phyloP scores from a whole-genome alignment of 2,888 invertebrate species.

The Oegoconia quadripuncta region DNA sequence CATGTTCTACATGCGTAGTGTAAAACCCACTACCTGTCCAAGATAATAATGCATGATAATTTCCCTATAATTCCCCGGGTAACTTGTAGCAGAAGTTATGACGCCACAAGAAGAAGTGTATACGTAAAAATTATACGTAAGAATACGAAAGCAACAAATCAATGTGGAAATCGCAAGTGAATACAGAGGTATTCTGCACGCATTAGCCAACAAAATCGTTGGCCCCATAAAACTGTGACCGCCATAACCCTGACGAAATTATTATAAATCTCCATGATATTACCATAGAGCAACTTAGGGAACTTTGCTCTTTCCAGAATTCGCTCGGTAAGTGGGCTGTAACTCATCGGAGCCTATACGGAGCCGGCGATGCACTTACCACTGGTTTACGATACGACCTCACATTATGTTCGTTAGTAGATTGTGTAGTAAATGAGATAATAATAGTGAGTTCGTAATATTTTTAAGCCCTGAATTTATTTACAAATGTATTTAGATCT shows the following conservation, averaged over 20 bases:
- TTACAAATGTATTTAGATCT: no score
- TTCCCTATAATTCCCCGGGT: no score
- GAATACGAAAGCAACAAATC: slow-evolving; percentile 3
- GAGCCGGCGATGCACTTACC: slow-evolving; percentile 40
- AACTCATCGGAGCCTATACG: slow-evolving; percentile 59
- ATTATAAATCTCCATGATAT: slow-evolving; percentile 78
- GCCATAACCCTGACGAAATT: slow-evolving; percentile 62
- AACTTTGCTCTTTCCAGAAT: slow-evolving; percentile 70
- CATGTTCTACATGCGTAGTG: no score
- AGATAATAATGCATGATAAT: no score
- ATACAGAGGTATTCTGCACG: slow-evolving; percentile 45
- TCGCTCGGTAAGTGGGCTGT: slow-evolving; percentile 71
- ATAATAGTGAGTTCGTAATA: no score
- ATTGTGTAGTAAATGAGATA: no score
- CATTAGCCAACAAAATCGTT: slow-evolving; percentile 62
- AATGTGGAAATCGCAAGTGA: slow-evolving; percentile 21
- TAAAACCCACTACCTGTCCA: no score
- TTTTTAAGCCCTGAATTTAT: no score
- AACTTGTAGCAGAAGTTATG: no score
- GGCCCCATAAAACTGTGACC: slow-evolving; percentile 57
- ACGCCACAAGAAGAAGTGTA: no score
- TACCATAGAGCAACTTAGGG: slow-evolving; percentile 71
- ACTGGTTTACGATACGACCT: slow-evolving; percentile 34
- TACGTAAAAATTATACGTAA: no score
- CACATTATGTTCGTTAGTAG: no score